Evolutionary conservation across 2,797 vertebrate species (phyloP).

Genomic region (Spizella passerina): DNA sequence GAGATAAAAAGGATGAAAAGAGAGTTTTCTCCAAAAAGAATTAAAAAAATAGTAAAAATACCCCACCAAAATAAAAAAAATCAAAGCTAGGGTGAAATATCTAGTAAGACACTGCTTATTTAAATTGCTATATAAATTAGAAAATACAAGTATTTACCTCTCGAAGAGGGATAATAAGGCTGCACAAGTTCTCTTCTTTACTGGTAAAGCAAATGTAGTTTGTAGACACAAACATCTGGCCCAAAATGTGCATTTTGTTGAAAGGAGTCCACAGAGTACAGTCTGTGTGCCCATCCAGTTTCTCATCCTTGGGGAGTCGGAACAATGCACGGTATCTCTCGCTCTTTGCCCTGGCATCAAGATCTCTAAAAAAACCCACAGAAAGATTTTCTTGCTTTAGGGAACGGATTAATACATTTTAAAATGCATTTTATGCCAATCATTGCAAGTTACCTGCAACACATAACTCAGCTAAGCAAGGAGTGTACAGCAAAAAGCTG

Average conservation of each 20-base stretch:
- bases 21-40: not conserved
- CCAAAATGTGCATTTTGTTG: constrained; percentile 97
- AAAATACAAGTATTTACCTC: constrained; percentile 79
- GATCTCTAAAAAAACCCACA: constrained; percentile 79
- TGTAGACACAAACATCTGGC: constrained; percentile 98
- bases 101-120: not conserved
- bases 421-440: not conserved
- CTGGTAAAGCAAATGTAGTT: constrained; percentile 99
- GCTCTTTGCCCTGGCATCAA: constrained; percentile 95
- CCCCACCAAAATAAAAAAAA: not conserved
- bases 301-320: constrained; percentile 95
- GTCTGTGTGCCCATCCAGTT: constrained; percentile 94
- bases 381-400: not conserved
- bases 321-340: constrained; percentile 93
- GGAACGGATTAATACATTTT: not conserved
- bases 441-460: not conserved
- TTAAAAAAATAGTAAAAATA: not conserved
- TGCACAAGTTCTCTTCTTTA: constrained; percentile 94
- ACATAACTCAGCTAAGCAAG: not conserved
- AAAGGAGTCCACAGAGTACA: constrained; percentile 98
- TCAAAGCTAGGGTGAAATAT: not conserved
- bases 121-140: not conserved
- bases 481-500: not conserved
- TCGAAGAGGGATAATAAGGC: constrained; percentile 94
- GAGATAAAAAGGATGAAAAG: not conserved